Conservation (phyloP, 2,113 vertebrate species). For the Nothocercus nigrocapillus region DNA sequence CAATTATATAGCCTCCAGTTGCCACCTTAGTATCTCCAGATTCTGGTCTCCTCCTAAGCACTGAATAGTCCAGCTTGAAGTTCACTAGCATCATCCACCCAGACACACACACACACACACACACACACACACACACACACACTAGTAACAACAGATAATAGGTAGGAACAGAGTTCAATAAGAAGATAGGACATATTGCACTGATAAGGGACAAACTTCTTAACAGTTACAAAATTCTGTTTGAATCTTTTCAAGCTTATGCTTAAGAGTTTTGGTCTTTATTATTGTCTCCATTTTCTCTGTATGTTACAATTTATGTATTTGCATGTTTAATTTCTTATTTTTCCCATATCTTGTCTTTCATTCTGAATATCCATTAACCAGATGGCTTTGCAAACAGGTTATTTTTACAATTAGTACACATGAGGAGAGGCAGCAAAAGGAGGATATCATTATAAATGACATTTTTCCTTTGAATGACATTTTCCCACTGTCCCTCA, state of each 20-base stretch:
- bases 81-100: background rate
- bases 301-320: background rate
- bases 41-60: background rate
- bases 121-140: background rate
- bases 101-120: background rate
- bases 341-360: background rate
- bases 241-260: background rate
- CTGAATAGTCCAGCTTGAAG: background rate
- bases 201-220: background rate
- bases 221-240: background rate
- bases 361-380: background rate
- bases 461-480: background rate
- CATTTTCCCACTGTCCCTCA: background rate
- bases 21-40: fast-evolving
- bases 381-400: background rate
- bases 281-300: background rate
- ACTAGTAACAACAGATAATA: background rate
- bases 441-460: too few species aligned
- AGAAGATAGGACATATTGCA: background rate
- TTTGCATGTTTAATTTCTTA: background rate
- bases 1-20: background rate
- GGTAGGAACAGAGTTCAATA: background rate
- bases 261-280: background rate
- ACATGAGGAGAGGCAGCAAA: background rate
- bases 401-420: background rate